A percentile compares a stretch with the other conserved stretches of the same genome.
Conservation (phyloP, 2,113 vertebrate genomes). For the Crotalus horridus region DNA sequence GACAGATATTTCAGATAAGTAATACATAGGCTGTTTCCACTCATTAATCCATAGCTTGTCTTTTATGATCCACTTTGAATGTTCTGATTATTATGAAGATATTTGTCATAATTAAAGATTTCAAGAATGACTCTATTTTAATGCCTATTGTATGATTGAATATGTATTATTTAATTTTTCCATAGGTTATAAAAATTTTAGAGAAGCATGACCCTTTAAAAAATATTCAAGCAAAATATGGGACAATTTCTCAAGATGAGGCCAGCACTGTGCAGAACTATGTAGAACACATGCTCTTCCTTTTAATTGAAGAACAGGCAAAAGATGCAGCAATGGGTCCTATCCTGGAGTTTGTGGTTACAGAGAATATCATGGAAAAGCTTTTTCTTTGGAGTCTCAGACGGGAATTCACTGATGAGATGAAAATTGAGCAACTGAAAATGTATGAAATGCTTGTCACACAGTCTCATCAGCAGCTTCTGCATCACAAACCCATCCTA, state of each 20-base stretch:
- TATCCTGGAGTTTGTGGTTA: slow-evolving; percentile 95
- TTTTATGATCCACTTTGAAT: neutral
- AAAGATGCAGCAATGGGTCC: slow-evolving; percentile 93
- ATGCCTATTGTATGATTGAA: neutral
- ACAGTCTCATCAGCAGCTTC: slow-evolving; percentile 88
- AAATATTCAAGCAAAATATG: slow-evolving; percentile 75
- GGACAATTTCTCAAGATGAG: slow-evolving; percentile 85
- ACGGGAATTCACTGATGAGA: slow-evolving; percentile 91
- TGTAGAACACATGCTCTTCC: slow-evolving; percentile 95
- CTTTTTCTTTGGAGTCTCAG: slow-evolving; percentile 97
- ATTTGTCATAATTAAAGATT: neutral
- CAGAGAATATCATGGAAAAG: slow-evolving; percentile 97
- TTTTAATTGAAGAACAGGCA: slow-evolving; percentile 88
- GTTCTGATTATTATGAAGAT: neutral
- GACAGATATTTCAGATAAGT: neutral
- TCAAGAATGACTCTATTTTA: neutral
- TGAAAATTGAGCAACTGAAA: slow-evolving; percentile 93
- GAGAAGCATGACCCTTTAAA: slow-evolving; percentile 94
- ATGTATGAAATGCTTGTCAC: slow-evolving; percentile 95
- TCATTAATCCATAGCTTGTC: neutral
- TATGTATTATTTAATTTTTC: slow-evolving; percentile 40
- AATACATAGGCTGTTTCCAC: neutral
- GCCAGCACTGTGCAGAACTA: slow-evolving; percentile 96
- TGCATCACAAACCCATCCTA: slow-evolving; percentile 94
- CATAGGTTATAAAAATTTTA: slow-evolving; percentile 92